A percentile compares a stretch with the other conserved stretches of the same genome.
Conservation (phyloP, 2,888 invertebrate species). For the Seira ritae region DNA sequence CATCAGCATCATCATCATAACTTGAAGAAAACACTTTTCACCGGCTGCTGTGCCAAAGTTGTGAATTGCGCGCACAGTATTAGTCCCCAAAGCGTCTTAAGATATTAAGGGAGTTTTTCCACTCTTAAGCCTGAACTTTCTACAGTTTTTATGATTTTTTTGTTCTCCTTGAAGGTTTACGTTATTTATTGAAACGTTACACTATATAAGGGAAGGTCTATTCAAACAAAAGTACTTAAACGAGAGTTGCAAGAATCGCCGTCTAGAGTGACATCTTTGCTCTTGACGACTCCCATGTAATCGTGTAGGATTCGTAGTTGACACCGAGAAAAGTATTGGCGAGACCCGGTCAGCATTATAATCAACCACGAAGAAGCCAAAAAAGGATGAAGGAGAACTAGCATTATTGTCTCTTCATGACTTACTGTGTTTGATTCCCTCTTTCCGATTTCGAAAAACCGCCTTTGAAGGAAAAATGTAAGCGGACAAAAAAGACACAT, state of each 20-base stretch:
- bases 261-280: neutral
- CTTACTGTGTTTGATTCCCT: neutral
- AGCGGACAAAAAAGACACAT: no score
- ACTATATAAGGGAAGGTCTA: neutral
- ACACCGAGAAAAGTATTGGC: neutral
- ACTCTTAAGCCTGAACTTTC: no score
- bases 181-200: neutral
- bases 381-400: neutral
- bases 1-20: no score
- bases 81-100: no score
- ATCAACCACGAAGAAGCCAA: neutral
- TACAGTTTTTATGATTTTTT: no score
- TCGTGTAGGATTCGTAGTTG: neutral
- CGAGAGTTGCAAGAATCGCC: neutral
- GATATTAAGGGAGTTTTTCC: no score
- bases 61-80: no score
- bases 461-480: no score
- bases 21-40: no score
- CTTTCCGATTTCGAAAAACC: neutral
- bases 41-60: no score
- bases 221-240: neutral
- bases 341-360: neutral
- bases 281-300: neutral
- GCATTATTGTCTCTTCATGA: no score
- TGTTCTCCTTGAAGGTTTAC: no score